phyloP scores from a whole-genome alignment of 2,888 invertebrate species.

The Morinoia aosen region DNA sequence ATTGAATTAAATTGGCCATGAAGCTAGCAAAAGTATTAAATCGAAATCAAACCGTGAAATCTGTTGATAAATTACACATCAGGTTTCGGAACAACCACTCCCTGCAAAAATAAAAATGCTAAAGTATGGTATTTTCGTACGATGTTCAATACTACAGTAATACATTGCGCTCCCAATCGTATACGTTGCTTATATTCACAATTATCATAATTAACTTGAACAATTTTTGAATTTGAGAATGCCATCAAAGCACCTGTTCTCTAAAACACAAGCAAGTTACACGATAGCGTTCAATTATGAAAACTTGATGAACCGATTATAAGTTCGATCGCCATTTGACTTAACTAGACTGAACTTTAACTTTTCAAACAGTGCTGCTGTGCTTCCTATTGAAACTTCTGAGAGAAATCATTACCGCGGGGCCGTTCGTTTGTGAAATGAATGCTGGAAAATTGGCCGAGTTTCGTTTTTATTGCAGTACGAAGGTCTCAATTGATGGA shows the following conservation, averaged over 20 bases:
- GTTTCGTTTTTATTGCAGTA: neutral
- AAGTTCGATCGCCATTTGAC: neutral
- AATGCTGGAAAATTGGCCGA: neutral
- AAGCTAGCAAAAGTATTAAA: neutral
- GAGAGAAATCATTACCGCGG: neutral
- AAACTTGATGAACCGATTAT: neutral
- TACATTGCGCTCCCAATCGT: neutral
- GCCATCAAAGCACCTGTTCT: neutral
- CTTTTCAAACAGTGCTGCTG: neutral
- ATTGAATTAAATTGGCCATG: too few relatives aligned
- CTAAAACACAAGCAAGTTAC: neutral
- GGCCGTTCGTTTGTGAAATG: neutral
- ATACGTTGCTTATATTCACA: neutral
- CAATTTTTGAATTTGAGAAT: neutral
- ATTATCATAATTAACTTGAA: neutral
- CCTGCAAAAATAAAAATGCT: neutral
- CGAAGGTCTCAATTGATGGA: neutral
- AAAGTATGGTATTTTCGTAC: neutral
- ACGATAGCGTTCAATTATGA: neutral
- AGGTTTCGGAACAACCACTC: neutral
- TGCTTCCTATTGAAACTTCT: neutral
- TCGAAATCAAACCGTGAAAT: neutral
- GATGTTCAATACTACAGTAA: too few relatives aligned
- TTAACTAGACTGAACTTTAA: neutral
- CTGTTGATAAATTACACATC: neutral